These are phyloP conservation scores for Amblyornis subalaris DNA, from an alignment of 2,113 vertebrate species.

Conservation along the genomic window DNA sequence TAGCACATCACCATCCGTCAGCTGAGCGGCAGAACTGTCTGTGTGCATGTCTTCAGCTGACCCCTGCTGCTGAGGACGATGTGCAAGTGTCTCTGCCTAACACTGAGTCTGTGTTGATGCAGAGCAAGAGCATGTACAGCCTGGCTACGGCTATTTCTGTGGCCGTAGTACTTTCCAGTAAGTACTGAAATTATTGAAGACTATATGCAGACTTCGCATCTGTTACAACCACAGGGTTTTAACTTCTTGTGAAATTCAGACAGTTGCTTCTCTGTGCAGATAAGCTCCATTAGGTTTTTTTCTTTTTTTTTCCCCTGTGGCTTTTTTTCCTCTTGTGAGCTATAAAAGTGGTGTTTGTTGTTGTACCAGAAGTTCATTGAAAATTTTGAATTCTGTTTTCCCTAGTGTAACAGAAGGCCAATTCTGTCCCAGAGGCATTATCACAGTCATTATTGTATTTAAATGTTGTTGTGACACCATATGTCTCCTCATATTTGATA, in stretches of 20 bases:
- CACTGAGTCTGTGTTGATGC: not conserved
- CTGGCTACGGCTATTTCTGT: not conserved
- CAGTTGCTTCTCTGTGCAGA: not conserved
- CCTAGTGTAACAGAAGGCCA: slow-evolving; percentile 28
- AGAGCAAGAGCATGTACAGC: not conserved
- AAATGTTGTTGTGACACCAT: slow-evolving; percentile 51
- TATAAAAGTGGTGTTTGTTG: not conserved
- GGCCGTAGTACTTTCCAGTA: not conserved
- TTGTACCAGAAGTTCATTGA: not conserved
- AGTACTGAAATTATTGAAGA: not conserved
- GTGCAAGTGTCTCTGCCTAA: not conserved
- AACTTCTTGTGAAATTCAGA: not conserved
- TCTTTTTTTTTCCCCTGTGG: not conserved
- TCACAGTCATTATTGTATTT: slow-evolving; percentile 50
- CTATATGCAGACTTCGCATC: not conserved
- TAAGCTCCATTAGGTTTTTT: not conserved
- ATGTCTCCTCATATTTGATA: slow-evolving; percentile 6
- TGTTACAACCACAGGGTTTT: not conserved
- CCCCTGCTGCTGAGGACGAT: not conserved
- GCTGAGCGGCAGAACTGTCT: not conserved
- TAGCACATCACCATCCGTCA: not conserved
- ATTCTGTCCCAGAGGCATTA: slow-evolving; percentile 41
- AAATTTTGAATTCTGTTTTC: slow-evolving; percentile 25
- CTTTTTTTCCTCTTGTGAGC: not conserved
- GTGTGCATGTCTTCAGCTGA: not conserved